These are phyloP conservation scores for Tridacna gigas DNA, from an alignment of 2,888 invertebrate species.

Conservation along the genomic window DNA sequence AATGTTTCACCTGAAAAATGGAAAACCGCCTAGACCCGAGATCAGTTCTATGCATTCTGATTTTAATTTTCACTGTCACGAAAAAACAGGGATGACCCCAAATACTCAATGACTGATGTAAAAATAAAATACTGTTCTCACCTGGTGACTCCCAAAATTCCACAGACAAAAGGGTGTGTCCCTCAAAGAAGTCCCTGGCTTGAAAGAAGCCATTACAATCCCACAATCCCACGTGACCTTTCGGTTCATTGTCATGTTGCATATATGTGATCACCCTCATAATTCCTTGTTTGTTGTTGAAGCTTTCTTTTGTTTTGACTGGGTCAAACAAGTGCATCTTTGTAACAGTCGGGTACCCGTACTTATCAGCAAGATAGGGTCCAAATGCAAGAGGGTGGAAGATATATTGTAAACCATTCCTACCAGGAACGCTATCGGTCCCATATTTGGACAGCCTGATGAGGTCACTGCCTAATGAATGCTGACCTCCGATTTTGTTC, in stretches of 20 bases:
- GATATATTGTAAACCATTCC: constrained; percentile 79
- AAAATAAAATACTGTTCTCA: constrained; percentile 61
- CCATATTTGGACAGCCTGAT: constrained; percentile 80
- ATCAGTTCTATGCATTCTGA: too few species aligned
- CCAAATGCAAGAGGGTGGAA: constrained; percentile 83
- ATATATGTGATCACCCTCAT: constrained; percentile 82
- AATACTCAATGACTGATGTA: too few species aligned
- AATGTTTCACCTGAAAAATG: too few species aligned
- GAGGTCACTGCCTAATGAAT: constrained; percentile 78
- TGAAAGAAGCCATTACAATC: constrained; percentile 82
- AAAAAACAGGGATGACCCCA: too few species aligned
- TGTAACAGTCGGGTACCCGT: constrained; percentile 81
- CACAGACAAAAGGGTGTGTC: constrained; percentile 80
- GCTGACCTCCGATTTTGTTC: constrained; percentile 78
- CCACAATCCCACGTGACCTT: constrained; percentile 83
- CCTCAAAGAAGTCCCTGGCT: constrained; percentile 80
- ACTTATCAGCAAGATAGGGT: constrained; percentile 82
- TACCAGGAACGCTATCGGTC: constrained; percentile 78
- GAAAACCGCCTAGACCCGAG: too few species aligned
- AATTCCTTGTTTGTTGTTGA: constrained; percentile 81
- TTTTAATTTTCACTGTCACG: too few species aligned
- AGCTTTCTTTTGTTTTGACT: constrained; percentile 75
- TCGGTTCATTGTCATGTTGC: constrained; percentile 76
- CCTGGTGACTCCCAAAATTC: constrained; percentile 84
- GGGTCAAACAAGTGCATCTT: constrained; percentile 78